A percentile compares a stretch with the other conserved stretches of the same genome.
phyloP scores from a whole-genome alignment of 1,140 invertebrate species.

The Mizuhopecten yessoensis region DNA sequence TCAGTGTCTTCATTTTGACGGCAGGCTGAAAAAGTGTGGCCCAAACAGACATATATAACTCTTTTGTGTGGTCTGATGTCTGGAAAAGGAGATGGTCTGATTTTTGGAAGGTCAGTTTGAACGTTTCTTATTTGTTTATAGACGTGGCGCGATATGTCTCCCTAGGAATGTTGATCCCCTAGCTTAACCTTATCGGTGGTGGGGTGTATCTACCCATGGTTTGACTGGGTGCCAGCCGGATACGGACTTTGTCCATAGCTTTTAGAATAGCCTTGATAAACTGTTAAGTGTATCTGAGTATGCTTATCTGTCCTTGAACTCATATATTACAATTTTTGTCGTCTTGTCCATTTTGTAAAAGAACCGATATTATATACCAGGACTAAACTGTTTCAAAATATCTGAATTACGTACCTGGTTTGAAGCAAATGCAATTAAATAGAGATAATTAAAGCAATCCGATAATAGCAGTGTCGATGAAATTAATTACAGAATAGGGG shows the following conservation, averaged over 20 bases:
- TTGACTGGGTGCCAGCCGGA: neutral
- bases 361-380: neutral
- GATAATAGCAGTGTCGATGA: too few relatives aligned
- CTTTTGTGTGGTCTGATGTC: neutral
- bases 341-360: neutral
- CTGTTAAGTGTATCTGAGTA: neutral
- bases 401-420: too few relatives aligned
- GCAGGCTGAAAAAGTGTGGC: neutral
- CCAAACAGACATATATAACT: neutral
- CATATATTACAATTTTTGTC: neutral
- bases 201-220: neutral
- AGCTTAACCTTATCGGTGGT: neutral
- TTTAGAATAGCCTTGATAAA: neutral
- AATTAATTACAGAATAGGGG: too few relatives aligned
- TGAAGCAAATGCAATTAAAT: too few relatives aligned
- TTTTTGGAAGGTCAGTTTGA: neutral
- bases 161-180: neutral
- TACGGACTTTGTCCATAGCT: neutral
- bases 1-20: neutral
- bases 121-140: neutral
- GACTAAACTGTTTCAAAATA: too few relatives aligned
- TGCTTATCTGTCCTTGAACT: neutral
- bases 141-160: neutral
- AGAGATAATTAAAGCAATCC: too few relatives aligned
- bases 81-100: neutral